Base-by-base conservation (phyloP, 1,140 invertebrate genomes). In the Oedothorax gibbosus region DNA sequence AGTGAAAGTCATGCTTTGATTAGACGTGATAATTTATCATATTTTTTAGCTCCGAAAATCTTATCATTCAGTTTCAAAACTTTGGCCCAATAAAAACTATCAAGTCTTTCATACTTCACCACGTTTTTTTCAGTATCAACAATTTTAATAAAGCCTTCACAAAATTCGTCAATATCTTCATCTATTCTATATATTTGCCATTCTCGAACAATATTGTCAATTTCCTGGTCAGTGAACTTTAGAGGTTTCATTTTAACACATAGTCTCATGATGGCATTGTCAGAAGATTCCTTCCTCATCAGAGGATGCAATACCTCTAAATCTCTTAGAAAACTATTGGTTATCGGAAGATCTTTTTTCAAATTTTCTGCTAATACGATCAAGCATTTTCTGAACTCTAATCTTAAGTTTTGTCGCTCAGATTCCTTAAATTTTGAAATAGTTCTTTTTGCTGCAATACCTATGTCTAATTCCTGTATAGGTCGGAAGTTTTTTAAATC, bases 231-330 rank as follows among this genome's bases (percentile, higher is more conserved):
- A 12, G 57, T 68, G 4, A 68, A 18, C 11, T 68, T 68, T 21
- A 68, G 20, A 21, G 65, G 65, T 11, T 21, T 68, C 20, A 68
- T 15, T 11, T 21, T 11, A 15, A 21, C 10, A 68, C 65, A 68
- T 15, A 68, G 11, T 11, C 65, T 15, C 11, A 15, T 15, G 11
- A 68, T 21, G 8, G 65, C 65, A 21, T 68, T 68, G 15, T 68
- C 20, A 11, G 20, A 15, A 12, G 12, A 15, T 18, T 21, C 20
- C 11, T 11, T 11, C 21, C 20, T 15, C 65, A 68, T 15, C 14
- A 21, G 10, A 18, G 69, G 69, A 72, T 72, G 69, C 12, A 72
- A 51, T 14, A 72, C 12, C 20, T 72, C 21, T 14, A 72, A 51
- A 72, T 72, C 69, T 72, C 9, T 72, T 6, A 72, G 18, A 10